These are phyloP conservation scores for Podotricha telesiphe DNA, from an alignment of 2,888 invertebrate genomes.

Conservation along the genomic window DNA sequence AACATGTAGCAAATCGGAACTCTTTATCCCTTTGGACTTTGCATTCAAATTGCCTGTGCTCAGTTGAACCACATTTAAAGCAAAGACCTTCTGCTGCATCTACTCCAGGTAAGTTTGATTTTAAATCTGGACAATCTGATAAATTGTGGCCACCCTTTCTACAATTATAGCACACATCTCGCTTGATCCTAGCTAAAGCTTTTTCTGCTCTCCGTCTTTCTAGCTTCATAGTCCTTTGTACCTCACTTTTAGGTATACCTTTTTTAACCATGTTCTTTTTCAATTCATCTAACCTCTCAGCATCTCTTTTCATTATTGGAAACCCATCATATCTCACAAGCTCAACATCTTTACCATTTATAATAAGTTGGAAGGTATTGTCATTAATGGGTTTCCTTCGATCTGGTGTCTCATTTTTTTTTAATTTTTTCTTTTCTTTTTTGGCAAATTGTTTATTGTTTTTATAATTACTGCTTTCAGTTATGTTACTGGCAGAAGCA, in stretches of 20 bases:
- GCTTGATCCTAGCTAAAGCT: conserved; percentile 85
- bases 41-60: conserved; percentile 90
- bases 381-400: conserved; percentile 77
- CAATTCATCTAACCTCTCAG: conserved; percentile 85
- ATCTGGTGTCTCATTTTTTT: conserved; percentile 57
- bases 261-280: conserved; percentile 85
- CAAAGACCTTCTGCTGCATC: conserved; percentile 87
- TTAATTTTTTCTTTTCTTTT: conserved; percentile 47
- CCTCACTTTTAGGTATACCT: conserved; percentile 87
- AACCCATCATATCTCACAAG: conserved; percentile 87
- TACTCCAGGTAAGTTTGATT: conserved; percentile 76
- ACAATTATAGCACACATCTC: conserved; percentile 91
- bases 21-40: conserved; percentile 86
- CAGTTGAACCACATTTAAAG: conserved; percentile 95
- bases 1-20: conserved; percentile 93
- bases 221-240: conserved; percentile 86
- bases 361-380: conserved; percentile 77
- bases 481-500: conserved; percentile 32
- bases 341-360: conserved; percentile 86
- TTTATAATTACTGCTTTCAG: conserved; percentile 25
- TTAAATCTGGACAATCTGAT: conserved; percentile 90
- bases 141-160: conserved; percentile 90
- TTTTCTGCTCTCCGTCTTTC: conserved; percentile 89
- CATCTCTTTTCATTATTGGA: conserved; percentile 88
- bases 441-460: background rate